Conservation (phyloP, 2,797 vertebrate genomes). For the Remorina albescens region DNA sequence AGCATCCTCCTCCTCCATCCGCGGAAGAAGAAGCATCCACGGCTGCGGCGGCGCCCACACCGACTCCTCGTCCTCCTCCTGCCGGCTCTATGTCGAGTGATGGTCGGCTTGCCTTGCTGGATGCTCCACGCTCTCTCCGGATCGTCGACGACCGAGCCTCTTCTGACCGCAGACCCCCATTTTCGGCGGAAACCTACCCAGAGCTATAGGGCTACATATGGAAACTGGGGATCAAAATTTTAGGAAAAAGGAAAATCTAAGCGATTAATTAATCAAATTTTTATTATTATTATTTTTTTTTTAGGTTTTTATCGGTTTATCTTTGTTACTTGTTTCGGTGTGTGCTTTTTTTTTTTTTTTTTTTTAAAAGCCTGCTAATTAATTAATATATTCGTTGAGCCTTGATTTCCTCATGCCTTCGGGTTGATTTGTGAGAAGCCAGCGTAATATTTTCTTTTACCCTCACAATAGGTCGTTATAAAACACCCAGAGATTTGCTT, state of each 20-base stretch:
- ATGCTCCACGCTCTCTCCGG: constrained; percentile 81
- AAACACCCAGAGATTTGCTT: constrained; percentile 48
- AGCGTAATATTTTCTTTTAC: constrained; percentile 49
- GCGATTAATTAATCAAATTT: no score
- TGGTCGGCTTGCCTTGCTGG: constrained; percentile 82
- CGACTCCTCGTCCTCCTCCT: constrained; percentile 71
- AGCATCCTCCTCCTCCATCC: constrained; percentile 54
- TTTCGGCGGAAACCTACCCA: constrained; percentile 83
- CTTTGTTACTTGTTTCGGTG: constrained; percentile 20
- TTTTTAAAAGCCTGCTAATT: constrained; percentile 53
- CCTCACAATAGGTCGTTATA: constrained; percentile 59
- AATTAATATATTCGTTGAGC: constrained; percentile 66
- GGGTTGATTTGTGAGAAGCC: constrained; percentile 69
- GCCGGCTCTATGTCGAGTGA: constrained; percentile 85
- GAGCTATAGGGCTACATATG: constrained; percentile 87
- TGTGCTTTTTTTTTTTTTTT: constrained; percentile 31
- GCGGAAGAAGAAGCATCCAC: constrained; percentile 44
- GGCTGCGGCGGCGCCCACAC: constrained; percentile 66
- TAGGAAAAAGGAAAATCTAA: constrained; percentile 85
- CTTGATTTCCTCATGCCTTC: constrained; percentile 69
- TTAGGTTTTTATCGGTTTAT: constrained; percentile 45
- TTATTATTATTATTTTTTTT: constrained; percentile 38
- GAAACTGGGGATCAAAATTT: constrained; percentile 89
- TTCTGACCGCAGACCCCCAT: constrained; percentile 80
- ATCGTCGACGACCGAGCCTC: constrained; percentile 81